Evolutionary conservation across 1,140 invertebrate genomes (phyloP), one percentile per base, ranked within the genome.

Genomic region (Tetramorium parvispinum): DNA sequence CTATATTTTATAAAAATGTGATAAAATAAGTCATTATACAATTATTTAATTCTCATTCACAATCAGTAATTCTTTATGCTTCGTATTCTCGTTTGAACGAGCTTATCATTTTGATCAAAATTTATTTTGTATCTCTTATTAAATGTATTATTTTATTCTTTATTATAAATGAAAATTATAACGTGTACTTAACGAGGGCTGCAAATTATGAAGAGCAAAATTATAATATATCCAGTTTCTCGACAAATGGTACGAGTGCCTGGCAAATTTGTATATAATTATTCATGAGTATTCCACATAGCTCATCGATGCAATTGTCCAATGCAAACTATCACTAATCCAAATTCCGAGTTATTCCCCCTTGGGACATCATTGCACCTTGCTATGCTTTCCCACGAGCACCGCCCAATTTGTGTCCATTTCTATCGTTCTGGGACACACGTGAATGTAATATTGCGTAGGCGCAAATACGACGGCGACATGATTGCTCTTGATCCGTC

Each of bases 301-400:
- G 46, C 32, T 70, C 63, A 81, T 81, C 49, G 65, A 81, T 70
- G 37, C 78, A 57, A 70, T 81, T 70, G 78, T 59, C 21, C 78
- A 70, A 81, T 70, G 65, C 78, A 55, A 81, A 70, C 78, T 55
- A 70, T 81, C 51, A 61, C 79, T 51, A 37, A 37, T 49, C 37
- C 51, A 46, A 82, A 83, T 53, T 83, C 68, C 27, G 53, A 83
- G n/a, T 73, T 49, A 59, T 24, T 68, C 13, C 65, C 66, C 40
- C n/a, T 59, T 49, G 79, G 55, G 55, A 49, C 53, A 75, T 49
- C 40, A 75, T 46, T 70, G 68, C 79, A 83, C 68, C 53, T 83
- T 59, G 79, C 79, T 83, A 75, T 24, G 79, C 79, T 75, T 83
- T 59, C 79, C 68, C 79, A 73, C 40, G 51, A 83, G 79, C 79